A percentile compares a stretch with the other conserved stretches of the same genome.
Evolutionary conservation across 2,888 invertebrate genomes (phyloP).

Genomic region (Mystacides longicornis): DNA sequence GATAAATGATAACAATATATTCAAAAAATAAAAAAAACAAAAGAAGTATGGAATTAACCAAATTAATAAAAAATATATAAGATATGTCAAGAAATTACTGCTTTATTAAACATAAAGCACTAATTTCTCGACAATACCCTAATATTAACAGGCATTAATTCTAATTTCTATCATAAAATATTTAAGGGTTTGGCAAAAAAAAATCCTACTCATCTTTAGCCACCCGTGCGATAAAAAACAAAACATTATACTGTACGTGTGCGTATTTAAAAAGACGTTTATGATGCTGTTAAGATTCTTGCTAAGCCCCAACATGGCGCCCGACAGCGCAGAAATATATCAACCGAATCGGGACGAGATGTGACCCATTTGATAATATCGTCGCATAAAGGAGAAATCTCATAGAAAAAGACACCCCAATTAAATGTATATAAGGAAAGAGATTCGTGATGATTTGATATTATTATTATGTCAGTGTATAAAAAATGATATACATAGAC

Average conservation of each 20-base stretch:
- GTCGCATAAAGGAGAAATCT: background rate
- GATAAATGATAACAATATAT: too few species aligned
- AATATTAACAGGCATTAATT: background rate
- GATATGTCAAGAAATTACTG: too few species aligned
- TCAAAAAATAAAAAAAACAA: too few species aligned
- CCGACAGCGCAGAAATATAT: background rate
- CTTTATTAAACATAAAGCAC: too few species aligned
- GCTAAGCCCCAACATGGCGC: background rate
- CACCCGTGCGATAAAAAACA: background rate
- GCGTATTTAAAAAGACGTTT: too few species aligned
- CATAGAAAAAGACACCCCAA: background rate
- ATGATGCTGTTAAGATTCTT: background rate
- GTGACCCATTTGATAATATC: constrained; percentile 10
- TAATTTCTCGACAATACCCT: too few species aligned
- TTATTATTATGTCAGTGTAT: too few species aligned
- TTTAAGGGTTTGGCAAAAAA: background rate
- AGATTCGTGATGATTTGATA: too few species aligned
- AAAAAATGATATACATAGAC: too few species aligned
- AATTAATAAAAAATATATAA: too few species aligned
- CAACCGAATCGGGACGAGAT: constrained; percentile 7
- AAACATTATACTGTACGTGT: background rate
- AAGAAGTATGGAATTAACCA: too few species aligned
- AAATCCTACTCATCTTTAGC: background rate
- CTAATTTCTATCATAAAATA: background rate
- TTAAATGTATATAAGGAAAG: too few species aligned